Evolutionary conservation across 2,888 invertebrate genomes (phyloP), one percentile per base, ranked within the genome.

Genomic region (Euzetes globulus): DNA sequence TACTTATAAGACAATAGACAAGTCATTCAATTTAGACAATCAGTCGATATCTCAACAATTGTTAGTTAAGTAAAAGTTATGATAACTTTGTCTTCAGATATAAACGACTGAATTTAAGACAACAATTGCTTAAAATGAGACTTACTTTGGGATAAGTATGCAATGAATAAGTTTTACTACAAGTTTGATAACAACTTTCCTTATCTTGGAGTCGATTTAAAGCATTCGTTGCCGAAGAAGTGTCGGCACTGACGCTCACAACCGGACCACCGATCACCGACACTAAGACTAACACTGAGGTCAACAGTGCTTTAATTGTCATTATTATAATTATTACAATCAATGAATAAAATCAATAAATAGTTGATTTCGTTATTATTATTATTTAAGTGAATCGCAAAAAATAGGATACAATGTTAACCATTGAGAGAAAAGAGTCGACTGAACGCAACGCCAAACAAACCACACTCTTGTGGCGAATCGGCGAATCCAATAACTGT

Each of bases 91-190:
- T n/a, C 4, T 55, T 22, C 22, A 19, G 13, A 55, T 25, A 25
- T 4, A 55, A 9, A 41, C 11, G 55, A 22, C 55, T 25, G 22
- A 55, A 22, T 19, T 22, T 55, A 22, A 22, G 9, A n/a, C n/a
- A 1, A 55, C 1, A 19, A 55, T 1, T 55, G 11, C 11, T 9
- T 22, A 1, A 29, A 60, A 60, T 4, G 33, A 11, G 3, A 37
- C 68, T 68, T 68, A 68, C 68, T 22, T 68, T 45, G 5, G 68
- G 68, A 68, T 41, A 41, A 68, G 68, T 68, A 45, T 68, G 41
- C 37, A 68, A 68, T 41, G 68, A 41, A 41, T 41, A 68, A 37
- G 68, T 68, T 68, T 68, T 19, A 22, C 41, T 22, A 45, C 68
- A 68, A 6, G 4, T 41, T 41, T 68, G 41, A 68, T 41, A 22